phyloP scores from a whole-genome alignment of 2,797 vertebrate genomes.

The Tiaroga cobitis region DNA sequence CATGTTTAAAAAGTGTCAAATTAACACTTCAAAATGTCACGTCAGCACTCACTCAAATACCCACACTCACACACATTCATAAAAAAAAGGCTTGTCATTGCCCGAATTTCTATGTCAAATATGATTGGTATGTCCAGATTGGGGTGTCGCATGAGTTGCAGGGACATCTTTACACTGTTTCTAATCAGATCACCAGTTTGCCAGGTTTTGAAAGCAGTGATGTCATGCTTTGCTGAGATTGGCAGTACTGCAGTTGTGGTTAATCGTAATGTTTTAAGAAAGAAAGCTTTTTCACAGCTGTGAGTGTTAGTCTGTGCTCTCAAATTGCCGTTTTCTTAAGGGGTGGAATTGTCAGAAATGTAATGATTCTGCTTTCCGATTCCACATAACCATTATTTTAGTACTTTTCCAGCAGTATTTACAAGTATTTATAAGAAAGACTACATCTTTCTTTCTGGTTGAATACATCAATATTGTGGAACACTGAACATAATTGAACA shows the following conservation, averaged over 20 bases:
- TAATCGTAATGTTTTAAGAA: neutral
- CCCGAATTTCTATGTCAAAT: neutral
- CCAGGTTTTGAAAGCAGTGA: neutral
- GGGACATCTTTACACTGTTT: neutral
- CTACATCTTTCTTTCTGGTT: neutral
- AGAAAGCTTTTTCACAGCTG: conserved; percentile 1
- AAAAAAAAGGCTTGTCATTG: neutral
- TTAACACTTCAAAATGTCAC: conserved; percentile 37
- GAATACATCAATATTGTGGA: neutral
- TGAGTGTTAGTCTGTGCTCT: neutral
- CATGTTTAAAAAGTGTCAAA: conserved; percentile 39
- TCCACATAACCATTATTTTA: neutral
- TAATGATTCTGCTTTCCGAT: neutral
- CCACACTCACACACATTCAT: neutral
- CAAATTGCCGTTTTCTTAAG: neutral
- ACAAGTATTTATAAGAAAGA: too few species aligned
- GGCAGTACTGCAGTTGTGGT: neutral
- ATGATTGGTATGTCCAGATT: conserved; percentile 3
- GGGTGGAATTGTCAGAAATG: neutral
- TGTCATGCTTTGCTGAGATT: conserved; percentile 19
- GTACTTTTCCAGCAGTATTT: neutral
- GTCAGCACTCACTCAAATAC: neutral
- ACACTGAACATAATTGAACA: conserved; percentile 41
- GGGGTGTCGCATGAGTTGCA: neutral
- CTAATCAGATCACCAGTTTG: neutral